Percentiles rank a stretch among this genome's conserved stretches.
Conservation (phyloP, 2,113 vertebrate genomes). For the Lasiurus cinereus region DNA sequence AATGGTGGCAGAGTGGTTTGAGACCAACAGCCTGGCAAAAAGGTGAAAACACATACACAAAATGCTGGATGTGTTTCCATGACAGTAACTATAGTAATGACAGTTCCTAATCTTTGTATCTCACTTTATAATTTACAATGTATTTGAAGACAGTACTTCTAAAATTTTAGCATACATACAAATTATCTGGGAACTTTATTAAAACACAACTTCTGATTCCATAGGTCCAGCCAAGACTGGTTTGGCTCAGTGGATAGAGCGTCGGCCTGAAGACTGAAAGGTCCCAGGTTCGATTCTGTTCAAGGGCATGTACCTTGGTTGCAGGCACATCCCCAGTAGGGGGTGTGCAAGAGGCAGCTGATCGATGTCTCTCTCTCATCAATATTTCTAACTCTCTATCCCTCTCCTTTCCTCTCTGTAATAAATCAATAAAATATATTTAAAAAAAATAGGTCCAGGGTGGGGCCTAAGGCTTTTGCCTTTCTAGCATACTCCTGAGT, state of each 20-base stretch:
- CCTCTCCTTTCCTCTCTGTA: no score
- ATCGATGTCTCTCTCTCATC: no score
- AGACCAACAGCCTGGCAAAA: neutral
- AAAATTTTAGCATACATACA: neutral
- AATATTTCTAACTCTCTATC: no score
- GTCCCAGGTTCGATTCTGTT: no score
- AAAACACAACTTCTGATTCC: neutral
- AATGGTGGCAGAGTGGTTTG: neutral
- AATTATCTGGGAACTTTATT: neutral
- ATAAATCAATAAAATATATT: no score
- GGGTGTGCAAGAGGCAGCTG: no score
- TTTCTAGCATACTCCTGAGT: neutral
- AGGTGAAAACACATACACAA: neutral
- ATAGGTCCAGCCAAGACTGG: neutral
- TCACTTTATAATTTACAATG: neutral
- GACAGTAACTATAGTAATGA: neutral
- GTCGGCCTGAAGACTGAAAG: no score
- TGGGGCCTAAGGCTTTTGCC: neutral
- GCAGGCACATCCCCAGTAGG: no score
- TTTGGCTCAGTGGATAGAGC: no score
- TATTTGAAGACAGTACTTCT: neutral
- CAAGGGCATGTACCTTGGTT: no score
- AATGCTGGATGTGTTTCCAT: neutral
- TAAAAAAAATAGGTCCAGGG: neutral
- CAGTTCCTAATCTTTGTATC: neutral